phyloP scores from a whole-genome alignment of 2,888 invertebrate species.

The Aspidiotus destructor region DNA sequence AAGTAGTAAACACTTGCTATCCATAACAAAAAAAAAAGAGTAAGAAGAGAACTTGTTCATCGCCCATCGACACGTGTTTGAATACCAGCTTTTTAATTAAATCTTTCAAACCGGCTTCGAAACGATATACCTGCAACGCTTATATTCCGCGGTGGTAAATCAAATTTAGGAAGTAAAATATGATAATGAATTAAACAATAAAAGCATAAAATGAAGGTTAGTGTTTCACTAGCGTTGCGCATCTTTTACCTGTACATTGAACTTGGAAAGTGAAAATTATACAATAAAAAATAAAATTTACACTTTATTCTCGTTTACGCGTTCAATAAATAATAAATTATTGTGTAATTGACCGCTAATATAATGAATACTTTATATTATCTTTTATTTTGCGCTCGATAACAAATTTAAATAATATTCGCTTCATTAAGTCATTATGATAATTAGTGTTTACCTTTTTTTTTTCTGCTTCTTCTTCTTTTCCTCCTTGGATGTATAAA shows the following conservation, averaged over 20 bases:
- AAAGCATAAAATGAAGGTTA: slow-evolving; percentile 27
- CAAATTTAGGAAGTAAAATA: slow-evolving; percentile 28
- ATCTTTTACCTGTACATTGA: neutral
- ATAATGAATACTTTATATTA: too few species aligned
- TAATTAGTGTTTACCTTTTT: slow-evolving; percentile 29
- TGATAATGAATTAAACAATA: slow-evolving; percentile 30
- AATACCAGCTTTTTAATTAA: slow-evolving; percentile 28
- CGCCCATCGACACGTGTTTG: slow-evolving; percentile 29
- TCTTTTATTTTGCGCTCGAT: neutral
- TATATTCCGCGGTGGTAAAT: slow-evolving; percentile 9
- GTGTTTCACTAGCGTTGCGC: slow-evolving; percentile 13
- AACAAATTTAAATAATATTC: slow-evolving; percentile 17
- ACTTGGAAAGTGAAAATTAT: neutral
- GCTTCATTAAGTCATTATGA: slow-evolving; percentile 24
- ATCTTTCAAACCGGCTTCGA: slow-evolving; percentile 27
- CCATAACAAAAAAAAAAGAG: slow-evolving; percentile 4
- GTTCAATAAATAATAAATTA: slow-evolving; percentile 32
- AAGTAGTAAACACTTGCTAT: too few species aligned
- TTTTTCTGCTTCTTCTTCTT: neutral
- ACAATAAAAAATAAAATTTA: neutral
- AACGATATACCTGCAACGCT: neutral
- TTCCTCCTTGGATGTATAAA: neutral
- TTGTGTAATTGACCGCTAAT: slow-evolving; percentile 18
- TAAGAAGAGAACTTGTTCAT: slow-evolving; percentile 25
- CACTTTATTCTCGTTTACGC: slow-evolving; percentile 18